A percentile compares a stretch with the other conserved stretches of the same genome.
Evolutionary conservation across 2,113 vertebrate genomes (phyloP).

Genomic region (Indicator maculatus): DNA sequence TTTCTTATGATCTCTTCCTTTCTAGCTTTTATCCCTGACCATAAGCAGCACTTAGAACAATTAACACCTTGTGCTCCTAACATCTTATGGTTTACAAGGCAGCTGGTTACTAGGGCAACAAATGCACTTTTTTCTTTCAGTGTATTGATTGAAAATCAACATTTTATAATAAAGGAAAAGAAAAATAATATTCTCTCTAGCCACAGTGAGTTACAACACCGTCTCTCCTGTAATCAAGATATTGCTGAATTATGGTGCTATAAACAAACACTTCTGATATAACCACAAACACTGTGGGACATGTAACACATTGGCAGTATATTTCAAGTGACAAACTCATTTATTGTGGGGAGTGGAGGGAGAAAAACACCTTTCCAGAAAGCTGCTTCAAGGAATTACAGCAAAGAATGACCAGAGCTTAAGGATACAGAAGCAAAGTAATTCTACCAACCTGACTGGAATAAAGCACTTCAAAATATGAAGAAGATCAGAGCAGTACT

Average conservation of each 20-base stretch:
- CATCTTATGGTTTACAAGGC: slow-evolving; percentile 35
- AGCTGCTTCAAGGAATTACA: slow-evolving; percentile 44
- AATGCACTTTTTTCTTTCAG: slow-evolving; percentile 20
- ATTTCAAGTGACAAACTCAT: slow-evolving; percentile 71
- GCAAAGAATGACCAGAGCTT: slow-evolving; percentile 19
- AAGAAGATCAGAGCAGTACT: neutral
- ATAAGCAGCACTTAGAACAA: slow-evolving; percentile 48
- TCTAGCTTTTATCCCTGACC: slow-evolving; percentile 33
- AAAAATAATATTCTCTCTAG: slow-evolving; percentile 62
- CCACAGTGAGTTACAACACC: slow-evolving; percentile 55
- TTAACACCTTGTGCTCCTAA: slow-evolving; percentile 58
- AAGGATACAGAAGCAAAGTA: neutral
- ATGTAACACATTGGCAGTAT: slow-evolving; percentile 67
- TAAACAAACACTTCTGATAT: slow-evolving; percentile 71
- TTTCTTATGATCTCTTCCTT: slow-evolving; percentile 13
- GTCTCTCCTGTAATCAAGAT: slow-evolving; percentile 67
- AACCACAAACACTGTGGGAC: slow-evolving; percentile 67
- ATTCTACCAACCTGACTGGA: neutral
- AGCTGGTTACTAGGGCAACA: slow-evolving; percentile 62
- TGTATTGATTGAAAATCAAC: slow-evolving; percentile 65
- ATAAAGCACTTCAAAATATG: neutral
- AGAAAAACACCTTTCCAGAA: slow-evolving; percentile 57
- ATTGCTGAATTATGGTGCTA: slow-evolving; percentile 70
- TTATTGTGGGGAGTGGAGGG: slow-evolving; percentile 30
- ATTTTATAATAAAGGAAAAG: slow-evolving; percentile 62